Evolutionary conservation across 1,140 invertebrate genomes (phyloP), one percentile per base, ranked within the genome.

Genomic region (Zaprionus capensis): DNA sequence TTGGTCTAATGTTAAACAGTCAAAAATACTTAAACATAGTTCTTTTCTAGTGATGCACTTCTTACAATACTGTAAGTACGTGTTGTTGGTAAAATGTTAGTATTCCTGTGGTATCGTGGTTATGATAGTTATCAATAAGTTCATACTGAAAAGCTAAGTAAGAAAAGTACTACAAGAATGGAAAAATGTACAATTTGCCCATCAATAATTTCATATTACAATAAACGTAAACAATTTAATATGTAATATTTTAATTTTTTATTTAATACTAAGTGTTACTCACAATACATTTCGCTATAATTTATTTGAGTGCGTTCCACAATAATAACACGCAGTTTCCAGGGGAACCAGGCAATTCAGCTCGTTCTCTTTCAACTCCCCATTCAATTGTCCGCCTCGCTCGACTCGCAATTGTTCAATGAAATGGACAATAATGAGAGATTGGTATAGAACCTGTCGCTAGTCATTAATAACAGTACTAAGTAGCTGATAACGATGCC

Each of bases 401-500:
- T 44, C 2, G n/a, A 9, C 41, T 17, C 41, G n/a, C 6, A 46
- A 24, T 31, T 31, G 2, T 28, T 15, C 55, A 68, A 55, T 58
- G 55, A 46, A 49, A 55, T 28, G 14, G 49, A 41, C 56, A 59
- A 59, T 28, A 36, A 34, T 57, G 12, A 12, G 14, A 22, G 4
- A 46, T 31, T 34, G n/a, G 15, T 5, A 15, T 24, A 22, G 1
- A 22, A 36, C 26, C 15, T 49, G 41, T 14, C 55, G 14, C 14
- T 14, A 59, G 17, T 59, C 38, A 68, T 68, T 59, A 68, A 28
- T 24, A 15, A 57, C 3, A 5, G 7, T n/a, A 17, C 53, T 36
- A 58, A 59, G 17, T 28, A 49, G 41, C 20, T 58, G 65, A 59
- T 68, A 68, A 59, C 28, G 31, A 34, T 20, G 17, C 38, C 34